Evolutionary conservation across 1,140 invertebrate species (phyloP).

Genomic region (Meloidogyne hapla): DNA sequence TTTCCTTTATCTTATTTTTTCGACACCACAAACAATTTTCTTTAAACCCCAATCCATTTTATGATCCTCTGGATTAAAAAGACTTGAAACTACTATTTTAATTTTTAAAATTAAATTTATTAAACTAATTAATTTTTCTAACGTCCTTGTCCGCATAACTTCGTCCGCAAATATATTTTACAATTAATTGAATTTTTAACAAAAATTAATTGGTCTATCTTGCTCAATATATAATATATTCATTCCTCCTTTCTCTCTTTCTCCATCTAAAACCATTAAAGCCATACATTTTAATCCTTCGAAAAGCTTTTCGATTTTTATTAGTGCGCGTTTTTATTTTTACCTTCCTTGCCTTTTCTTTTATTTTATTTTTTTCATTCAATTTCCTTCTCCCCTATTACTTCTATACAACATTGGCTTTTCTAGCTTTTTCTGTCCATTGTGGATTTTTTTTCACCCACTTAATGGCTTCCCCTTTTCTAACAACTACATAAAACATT

Average conservation of each 20-base stretch:
- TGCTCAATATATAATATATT: too few relatives aligned
- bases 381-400: conserved; percentile 8
- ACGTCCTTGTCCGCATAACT: too few relatives aligned
- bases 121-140: too few relatives aligned
- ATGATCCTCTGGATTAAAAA: too few relatives aligned
- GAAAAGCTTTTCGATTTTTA: conserved; percentile 4
- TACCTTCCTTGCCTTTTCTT: not conserved
- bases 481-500: not conserved
- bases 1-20: too few relatives aligned
- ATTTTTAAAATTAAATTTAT: too few relatives aligned
- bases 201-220: too few relatives aligned
- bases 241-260: not conserved
- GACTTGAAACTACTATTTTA: too few relatives aligned
- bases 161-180: too few relatives aligned
- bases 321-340: not conserved
- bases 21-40: too few relatives aligned
- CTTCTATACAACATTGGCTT: not conserved
- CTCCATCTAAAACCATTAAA: not conserved
- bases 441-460: not conserved
- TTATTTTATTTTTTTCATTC: not conserved
- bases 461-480: not conserved
- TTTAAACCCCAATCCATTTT: too few relatives aligned
- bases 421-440: not conserved
- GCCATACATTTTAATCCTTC: not conserved
- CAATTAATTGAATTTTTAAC: too few relatives aligned